These are phyloP conservation scores for Mesocentrotus franciscanus DNA, from an alignment of 53 echinoderm and acorn worm genomes.

Conservation along the genomic window DNA sequence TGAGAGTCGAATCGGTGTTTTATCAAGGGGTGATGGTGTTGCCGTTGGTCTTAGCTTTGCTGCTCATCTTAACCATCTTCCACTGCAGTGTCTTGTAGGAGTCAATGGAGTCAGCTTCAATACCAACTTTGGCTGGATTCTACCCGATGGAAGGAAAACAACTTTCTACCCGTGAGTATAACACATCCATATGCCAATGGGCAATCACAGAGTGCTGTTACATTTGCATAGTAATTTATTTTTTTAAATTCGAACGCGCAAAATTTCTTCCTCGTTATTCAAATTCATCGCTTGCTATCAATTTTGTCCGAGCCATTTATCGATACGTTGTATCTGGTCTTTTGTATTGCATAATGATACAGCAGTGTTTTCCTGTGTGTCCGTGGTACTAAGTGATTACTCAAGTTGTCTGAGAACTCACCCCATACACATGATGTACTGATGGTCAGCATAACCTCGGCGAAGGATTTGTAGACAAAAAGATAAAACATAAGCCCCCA, in stretches of 20 bases:
- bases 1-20: slow-evolving; percentile 31
- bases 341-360: too few relatives aligned
- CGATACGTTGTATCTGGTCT: too few relatives aligned
- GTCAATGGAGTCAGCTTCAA: slow-evolving; percentile 58
- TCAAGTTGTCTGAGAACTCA: too few relatives aligned
- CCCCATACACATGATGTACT: too few relatives aligned
- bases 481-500: too few relatives aligned
- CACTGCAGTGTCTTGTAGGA: slow-evolving; percentile 48
- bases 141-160: slow-evolving; percentile 33
- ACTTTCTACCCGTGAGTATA: slow-evolving; percentile 53
- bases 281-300: too few relatives aligned
- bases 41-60: neutral
- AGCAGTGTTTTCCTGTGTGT: too few relatives aligned
- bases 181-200: neutral
- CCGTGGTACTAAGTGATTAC: too few relatives aligned
- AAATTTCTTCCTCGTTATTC: neutral
- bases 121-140: slow-evolving; percentile 53
- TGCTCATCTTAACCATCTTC: slow-evolving; percentile 33
- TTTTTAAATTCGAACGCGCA: neutral
- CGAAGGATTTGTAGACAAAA: too few relatives aligned
- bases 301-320: too few relatives aligned
- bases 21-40: slow-evolving; percentile 51
- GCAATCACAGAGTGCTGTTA: neutral
- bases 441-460: too few relatives aligned
- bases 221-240: neutral